Evolutionary conservation across 2,797 vertebrate species (phyloP).

Genomic region (Masticophis lateralis): DNA sequence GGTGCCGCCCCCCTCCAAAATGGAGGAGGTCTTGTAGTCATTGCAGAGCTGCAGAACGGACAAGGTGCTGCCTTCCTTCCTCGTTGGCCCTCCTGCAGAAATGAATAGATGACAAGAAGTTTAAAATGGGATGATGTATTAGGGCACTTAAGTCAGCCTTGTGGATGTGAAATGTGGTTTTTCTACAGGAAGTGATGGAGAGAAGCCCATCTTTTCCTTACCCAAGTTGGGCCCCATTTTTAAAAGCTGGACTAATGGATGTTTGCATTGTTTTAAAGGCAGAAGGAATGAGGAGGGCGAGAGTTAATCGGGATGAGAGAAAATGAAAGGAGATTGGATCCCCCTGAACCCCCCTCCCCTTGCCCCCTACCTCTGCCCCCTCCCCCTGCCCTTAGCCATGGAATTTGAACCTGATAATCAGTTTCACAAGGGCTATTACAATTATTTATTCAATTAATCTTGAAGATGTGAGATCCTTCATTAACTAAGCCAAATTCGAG

Average conservation of each 20-base stretch:
- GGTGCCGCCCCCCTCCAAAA: not conserved
- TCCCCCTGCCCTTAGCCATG: constrained; percentile 38
- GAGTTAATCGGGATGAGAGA: not conserved
- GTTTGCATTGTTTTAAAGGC: constrained; percentile 50
- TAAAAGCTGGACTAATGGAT: not conserved
- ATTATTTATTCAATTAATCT: constrained; percentile 77
- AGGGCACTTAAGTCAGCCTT: not conserved
- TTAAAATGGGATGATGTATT: not conserved
- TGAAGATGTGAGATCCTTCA: constrained; percentile 66
- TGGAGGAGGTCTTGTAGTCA: not conserved
- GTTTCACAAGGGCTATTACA: constrained; percentile 70
- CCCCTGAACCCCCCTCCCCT: not conserved
- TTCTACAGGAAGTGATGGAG: not conserved
- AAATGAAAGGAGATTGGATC: constrained; percentile 49
- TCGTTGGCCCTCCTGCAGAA: not conserved
- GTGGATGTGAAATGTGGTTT: not conserved
- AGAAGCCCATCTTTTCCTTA: not conserved
- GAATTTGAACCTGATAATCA: constrained; percentile 68
- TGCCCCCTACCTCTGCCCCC: not conserved
- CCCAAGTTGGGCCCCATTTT: not conserved
- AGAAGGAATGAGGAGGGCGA: constrained; percentile 39
- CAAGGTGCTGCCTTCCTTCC: not conserved
- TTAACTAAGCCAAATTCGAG: constrained; percentile 73
- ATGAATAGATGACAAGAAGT: not conserved
- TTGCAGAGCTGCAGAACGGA: not conserved